These are phyloP conservation scores for Chymomyza amoena DNA, from an alignment of 2,888 invertebrate genomes.

Conservation along the genomic window DNA sequence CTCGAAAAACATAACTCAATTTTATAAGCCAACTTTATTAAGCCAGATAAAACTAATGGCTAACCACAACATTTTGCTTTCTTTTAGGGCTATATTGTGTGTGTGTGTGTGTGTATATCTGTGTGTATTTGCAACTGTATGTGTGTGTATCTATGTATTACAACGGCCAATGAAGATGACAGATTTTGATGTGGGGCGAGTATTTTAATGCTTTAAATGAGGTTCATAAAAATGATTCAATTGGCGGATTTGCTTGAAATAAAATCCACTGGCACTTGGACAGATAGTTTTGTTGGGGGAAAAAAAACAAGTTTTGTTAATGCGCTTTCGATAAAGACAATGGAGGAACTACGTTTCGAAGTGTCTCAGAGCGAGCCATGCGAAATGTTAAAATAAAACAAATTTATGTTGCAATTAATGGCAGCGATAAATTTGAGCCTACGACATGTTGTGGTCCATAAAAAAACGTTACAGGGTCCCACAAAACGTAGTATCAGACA, in stretches of 20 bases:
- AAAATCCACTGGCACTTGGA: slow-evolving; percentile 54
- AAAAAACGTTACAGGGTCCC: slow-evolving; percentile 33
- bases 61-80: slow-evolving; percentile 16
- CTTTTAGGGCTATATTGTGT: not conserved
- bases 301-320: slow-evolving; percentile 61
- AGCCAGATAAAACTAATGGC: slow-evolving; percentile 23
- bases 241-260: slow-evolving; percentile 60
- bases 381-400: slow-evolving; percentile 72
- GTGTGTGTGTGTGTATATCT: slow-evolving; percentile 4
- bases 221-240: slow-evolving; percentile 71
- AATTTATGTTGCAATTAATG: slow-evolving; percentile 75
- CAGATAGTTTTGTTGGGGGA: slow-evolving; percentile 4
- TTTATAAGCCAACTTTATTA: slow-evolving; percentile 12
- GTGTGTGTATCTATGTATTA: slow-evolving; percentile 21
- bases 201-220: slow-evolving; percentile 59
- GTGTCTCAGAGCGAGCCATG: slow-evolving; percentile 37
- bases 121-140: slow-evolving; percentile 9
- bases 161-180: slow-evolving; percentile 58
- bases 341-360: slow-evolving; percentile 1
- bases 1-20: slow-evolving; percentile 16
- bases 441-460: slow-evolving; percentile 60
- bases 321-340: slow-evolving; percentile 58
- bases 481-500: not conserved
- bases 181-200: slow-evolving; percentile 59
- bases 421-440: slow-evolving; percentile 58